Conservation (phyloP, 37 sponge, comb jelly and placozoan genomes). For the Amphimedon queenslandica region DNA sequence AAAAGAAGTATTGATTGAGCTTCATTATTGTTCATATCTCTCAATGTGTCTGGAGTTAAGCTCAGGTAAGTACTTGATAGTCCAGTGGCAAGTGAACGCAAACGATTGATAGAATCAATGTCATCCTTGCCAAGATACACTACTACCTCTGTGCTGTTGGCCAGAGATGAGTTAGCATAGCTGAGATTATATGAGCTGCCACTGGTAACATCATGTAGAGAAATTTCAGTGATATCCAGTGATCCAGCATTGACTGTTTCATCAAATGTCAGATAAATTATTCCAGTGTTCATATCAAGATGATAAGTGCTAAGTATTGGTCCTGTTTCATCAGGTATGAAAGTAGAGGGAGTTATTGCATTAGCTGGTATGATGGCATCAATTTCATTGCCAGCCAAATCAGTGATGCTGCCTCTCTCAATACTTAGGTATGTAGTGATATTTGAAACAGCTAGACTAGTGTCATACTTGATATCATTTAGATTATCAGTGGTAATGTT, state of each 20-base stretch:
- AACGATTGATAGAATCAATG: constrained; percentile 69
- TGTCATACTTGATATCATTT: constrained; percentile 78
- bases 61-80: constrained; percentile 40
- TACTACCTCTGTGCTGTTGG: constrained; percentile 40
- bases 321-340: constrained; percentile 50
- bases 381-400: constrained; percentile 57
- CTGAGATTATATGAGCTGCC: constrained; percentile 21
- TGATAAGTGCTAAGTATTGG: constrained; percentile 56
- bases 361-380: constrained; percentile 14
- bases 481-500: constrained; percentile 49
- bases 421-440: constrained; percentile 57
- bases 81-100: constrained; percentile 43
- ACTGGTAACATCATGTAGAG: constrained; percentile 37
- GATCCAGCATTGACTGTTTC: constrained; percentile 71
- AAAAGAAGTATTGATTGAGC: constrained; percentile 23
- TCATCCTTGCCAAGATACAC: constrained; percentile 58
- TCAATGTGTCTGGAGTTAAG: constrained; percentile 32
- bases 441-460: constrained; percentile 36
- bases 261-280: constrained; percentile 57
- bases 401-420: constrained; percentile 31
- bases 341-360: constrained; percentile 27
- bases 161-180: constrained; percentile 13
- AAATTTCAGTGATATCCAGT: constrained; percentile 36
- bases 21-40: constrained; percentile 73
- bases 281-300: constrained; percentile 67